Conservation (phyloP, 2,113 vertebrate species). For the Amphiprion ocellaris region DNA sequence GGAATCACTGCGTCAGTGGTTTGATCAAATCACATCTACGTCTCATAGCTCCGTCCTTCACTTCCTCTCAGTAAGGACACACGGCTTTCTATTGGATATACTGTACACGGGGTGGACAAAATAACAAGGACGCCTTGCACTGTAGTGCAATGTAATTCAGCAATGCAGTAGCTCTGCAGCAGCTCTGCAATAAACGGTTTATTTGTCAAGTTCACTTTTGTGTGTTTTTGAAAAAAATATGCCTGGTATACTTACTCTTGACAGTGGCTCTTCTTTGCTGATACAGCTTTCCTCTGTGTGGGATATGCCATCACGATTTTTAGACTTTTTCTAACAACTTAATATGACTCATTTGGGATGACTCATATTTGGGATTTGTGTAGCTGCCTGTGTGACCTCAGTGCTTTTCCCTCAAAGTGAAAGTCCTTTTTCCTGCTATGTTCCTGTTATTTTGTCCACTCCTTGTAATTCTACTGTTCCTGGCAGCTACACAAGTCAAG, state of each 20-base stretch:
- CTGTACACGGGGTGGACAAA: slow-evolving; percentile 25
- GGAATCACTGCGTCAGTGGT: slow-evolving; percentile 32
- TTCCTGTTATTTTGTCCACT: slow-evolving; percentile 24
- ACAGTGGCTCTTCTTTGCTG: slow-evolving; percentile 37
- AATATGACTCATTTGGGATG: slow-evolving; percentile 55
- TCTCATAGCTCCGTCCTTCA: slow-evolving; percentile 40
- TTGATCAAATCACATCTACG: slow-evolving; percentile 43
- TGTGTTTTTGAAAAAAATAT: neutral
- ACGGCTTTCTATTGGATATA: slow-evolving; percentile 17
- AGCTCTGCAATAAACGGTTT: neutral
- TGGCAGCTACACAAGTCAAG: slow-evolving; percentile 35
- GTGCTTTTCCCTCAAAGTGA: slow-evolving; percentile 4
- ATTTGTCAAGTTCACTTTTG: neutral
- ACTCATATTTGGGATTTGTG: slow-evolving; percentile 57
- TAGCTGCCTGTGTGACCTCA: slow-evolving; percentile 16
- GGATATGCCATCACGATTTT: slow-evolving; percentile 28
- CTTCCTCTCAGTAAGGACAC: slow-evolving; percentile 16
- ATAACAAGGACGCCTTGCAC: slow-evolving; percentile 30
- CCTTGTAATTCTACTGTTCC: slow-evolving; percentile 10
- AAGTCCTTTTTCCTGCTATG: neutral
- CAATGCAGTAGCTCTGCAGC: slow-evolving; percentile 4
- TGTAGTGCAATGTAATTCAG: neutral
- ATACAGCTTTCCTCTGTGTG: slow-evolving; percentile 35
- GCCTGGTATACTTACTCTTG: slow-evolving; percentile 9
- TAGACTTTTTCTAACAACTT: slow-evolving; percentile 42